phyloP scores from a whole-genome alignment of 2,113 vertebrate genomes.

The Eidolon helvum region DNA sequence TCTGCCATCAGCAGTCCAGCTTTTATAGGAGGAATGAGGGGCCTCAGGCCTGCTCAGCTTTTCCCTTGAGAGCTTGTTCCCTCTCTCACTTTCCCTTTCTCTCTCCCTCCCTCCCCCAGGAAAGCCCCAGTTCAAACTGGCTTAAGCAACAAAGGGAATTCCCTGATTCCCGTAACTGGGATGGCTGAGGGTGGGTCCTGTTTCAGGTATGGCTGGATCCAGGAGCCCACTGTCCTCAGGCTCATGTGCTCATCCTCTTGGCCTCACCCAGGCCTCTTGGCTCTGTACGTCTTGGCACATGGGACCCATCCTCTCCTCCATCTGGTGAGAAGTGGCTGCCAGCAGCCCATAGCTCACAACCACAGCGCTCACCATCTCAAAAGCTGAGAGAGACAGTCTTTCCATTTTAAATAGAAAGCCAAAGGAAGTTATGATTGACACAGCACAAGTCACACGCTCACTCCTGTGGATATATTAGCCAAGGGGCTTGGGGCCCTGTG shows the following conservation, averaged over 20 bases:
- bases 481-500: neutral
- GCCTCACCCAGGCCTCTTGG: neutral
- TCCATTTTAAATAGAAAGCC: neutral
- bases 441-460: neutral
- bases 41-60: neutral
- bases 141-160: neutral
- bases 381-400: neutral
- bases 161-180: neutral
- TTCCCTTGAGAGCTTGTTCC: neutral
- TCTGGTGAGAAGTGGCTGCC: neutral
- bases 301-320: neutral
- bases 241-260: neutral
- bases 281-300: neutral
- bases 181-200: neutral
- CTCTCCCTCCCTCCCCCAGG: neutral
- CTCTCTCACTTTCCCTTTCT: neutral
- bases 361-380: neutral
- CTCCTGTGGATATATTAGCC: neutral
- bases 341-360: neutral
- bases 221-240: neutral
- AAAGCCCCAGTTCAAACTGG: neutral
- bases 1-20: neutral
- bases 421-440: neutral
- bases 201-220: neutral
- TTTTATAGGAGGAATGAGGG: neutral